Evolutionary conservation across 1,140 invertebrate genomes (phyloP).

Genomic region (Phymorhynchus buccinoides): DNA sequence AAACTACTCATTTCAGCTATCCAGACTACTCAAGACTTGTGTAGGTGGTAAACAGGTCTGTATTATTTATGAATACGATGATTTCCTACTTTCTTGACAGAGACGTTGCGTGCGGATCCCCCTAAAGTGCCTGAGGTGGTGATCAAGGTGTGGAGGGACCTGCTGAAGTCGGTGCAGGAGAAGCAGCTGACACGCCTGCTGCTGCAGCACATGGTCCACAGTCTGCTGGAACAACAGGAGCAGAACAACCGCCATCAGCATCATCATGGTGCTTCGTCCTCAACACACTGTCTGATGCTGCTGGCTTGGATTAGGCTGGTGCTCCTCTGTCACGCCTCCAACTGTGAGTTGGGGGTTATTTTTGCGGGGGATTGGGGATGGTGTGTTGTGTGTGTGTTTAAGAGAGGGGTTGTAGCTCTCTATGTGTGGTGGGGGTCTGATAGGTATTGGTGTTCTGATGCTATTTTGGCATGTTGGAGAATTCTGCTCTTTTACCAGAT

Average conservation of each 20-base stretch:
- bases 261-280: no score
- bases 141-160: slow-evolving; percentile 22
- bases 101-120: slow-evolving; percentile 18
- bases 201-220: slow-evolving; percentile 27
- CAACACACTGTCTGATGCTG: background rate
- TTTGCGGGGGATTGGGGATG: background rate
- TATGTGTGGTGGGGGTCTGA: no score
- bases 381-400: background rate
- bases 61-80: no score
- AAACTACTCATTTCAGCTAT: no score
- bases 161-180: background rate
- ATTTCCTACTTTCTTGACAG: no score
- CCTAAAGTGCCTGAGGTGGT: slow-evolving; percentile 26
- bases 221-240: background rate
- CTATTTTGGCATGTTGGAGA: no score
- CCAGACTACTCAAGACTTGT: no score
- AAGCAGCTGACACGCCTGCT: slow-evolving; percentile 25
- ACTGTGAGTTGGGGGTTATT: slow-evolving; percentile 30
- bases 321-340: slow-evolving; percentile 18
- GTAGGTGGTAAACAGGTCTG: no score
- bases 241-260: no score
- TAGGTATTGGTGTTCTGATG: no score
- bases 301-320: slow-evolving; percentile 26
- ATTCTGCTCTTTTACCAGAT: no score
- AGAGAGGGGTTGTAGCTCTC: no score